Evolutionary conservation across 2,888 invertebrate species (phyloP).

Genomic region (Dolomedes plantarius): DNA sequence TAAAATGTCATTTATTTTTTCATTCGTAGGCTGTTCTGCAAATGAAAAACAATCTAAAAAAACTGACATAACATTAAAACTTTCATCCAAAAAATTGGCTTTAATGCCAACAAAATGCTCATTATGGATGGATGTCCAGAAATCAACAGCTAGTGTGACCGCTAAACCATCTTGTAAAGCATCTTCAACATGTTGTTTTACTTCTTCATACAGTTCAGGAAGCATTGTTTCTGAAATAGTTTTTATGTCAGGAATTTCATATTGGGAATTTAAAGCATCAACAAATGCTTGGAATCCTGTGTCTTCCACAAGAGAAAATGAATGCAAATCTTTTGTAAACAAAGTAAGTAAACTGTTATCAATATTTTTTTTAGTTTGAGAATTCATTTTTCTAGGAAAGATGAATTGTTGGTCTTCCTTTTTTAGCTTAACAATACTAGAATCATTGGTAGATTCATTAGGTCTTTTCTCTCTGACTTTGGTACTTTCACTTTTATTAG

Average conservation of each 20-base stretch:
- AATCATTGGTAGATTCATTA: neutral
- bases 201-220: neutral
- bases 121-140: neutral
- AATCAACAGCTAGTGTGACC: neutral
- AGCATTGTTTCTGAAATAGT: neutral
- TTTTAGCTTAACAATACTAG: neutral
- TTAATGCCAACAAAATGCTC: neutral
- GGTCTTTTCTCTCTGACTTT: neutral
- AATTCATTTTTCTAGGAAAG: neutral
- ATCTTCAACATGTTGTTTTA: constrained; percentile 2
- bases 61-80: constrained; percentile 1
- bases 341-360: neutral
- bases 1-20: neutral
- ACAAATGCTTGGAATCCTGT: neutral
- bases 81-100: neutral
- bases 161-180: constrained; percentile 1
- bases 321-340: neutral
- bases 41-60: neutral
- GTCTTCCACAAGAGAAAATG: neutral
- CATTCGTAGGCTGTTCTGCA: neutral
- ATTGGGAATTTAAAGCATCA: neutral
- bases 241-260: neutral
- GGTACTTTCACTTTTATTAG: neutral
- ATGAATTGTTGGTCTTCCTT: neutral
- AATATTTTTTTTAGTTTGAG: neutral